phyloP scores from a whole-genome alignment of 2,888 invertebrate species.

The Apeira syringaria region DNA sequence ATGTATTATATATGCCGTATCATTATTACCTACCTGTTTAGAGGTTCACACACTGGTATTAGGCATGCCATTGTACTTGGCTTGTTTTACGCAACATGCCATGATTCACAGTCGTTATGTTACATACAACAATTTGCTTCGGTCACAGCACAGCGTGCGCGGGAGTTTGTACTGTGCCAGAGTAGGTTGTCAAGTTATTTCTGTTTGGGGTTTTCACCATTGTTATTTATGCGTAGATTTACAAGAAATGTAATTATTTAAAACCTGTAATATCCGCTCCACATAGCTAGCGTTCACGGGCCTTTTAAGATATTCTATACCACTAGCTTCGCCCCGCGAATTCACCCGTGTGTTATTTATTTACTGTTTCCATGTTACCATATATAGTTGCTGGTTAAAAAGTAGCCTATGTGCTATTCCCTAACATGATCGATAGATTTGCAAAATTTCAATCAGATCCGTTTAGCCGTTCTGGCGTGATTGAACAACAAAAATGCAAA shows the following conservation, averaged over 20 bases:
- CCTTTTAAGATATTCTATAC: too few species aligned
- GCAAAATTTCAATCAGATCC: too few species aligned
- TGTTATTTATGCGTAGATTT: conserved; percentile 7
- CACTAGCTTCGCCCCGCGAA: too few species aligned
- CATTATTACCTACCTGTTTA: conserved; percentile 25
- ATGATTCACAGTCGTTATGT: conserved; percentile 50
- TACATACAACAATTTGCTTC: conserved; percentile 31
- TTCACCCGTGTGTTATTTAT: too few species aligned
- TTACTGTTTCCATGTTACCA: too few species aligned
- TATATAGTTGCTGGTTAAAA: too few species aligned
- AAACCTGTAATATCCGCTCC: not conserved
- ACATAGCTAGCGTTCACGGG: too few species aligned
- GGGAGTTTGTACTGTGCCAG: conserved; percentile 1
- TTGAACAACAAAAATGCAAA: too few species aligned
- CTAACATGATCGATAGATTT: too few species aligned
- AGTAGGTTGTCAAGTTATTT: too few species aligned
- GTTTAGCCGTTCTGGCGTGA: too few species aligned
- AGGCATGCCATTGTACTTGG: conserved; percentile 38
- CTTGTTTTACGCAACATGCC: conserved; percentile 44
- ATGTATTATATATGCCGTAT: conserved; percentile 17
- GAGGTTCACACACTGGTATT: conserved; percentile 40
- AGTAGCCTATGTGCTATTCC: too few species aligned
- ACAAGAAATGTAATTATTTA: not conserved
- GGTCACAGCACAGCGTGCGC: conserved; percentile 11
- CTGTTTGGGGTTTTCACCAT: not conserved